Evolutionary conservation across 2,797 vertebrate species (phyloP).

Genomic region (Rachycentron canadum): DNA sequence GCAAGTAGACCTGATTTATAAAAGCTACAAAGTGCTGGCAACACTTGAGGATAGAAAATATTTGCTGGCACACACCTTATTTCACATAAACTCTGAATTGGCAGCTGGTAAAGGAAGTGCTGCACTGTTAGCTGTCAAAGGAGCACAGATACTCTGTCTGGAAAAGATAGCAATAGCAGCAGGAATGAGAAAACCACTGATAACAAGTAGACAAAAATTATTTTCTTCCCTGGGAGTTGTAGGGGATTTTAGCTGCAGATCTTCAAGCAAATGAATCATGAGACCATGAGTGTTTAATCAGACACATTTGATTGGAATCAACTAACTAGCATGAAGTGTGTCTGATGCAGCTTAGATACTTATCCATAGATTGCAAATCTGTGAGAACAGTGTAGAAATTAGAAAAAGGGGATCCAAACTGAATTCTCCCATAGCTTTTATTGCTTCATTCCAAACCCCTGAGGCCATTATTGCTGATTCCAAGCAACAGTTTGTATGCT

Average conservation of each 20-base stretch:
- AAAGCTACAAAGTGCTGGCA: constrained; percentile 45
- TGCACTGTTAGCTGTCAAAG: constrained; percentile 58
- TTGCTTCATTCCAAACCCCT: constrained; percentile 66
- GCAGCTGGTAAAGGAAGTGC: constrained; percentile 53
- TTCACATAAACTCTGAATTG: constrained; percentile 50
- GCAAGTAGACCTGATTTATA: constrained; percentile 33
- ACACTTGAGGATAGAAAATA: constrained; percentile 37
- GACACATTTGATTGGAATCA: constrained; percentile 43
- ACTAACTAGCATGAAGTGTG: constrained; percentile 25
- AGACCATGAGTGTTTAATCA: constrained; percentile 27
- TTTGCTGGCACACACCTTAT: constrained; percentile 48
- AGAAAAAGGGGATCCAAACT: constrained; percentile 46
- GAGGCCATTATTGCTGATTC: constrained; percentile 61
- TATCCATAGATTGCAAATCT: constrained; percentile 30
- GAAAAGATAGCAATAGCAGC: constrained; percentile 45
- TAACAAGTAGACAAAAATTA: constrained; percentile 44
- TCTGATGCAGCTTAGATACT: constrained; percentile 44
- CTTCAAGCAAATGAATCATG: constrained; percentile 36
- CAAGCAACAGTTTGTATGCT: constrained; percentile 68
- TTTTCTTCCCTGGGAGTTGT: constrained; percentile 30
- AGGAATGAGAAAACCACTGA: constrained; percentile 60
- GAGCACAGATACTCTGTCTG: constrained; percentile 31
- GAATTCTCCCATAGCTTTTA: constrained; percentile 66
- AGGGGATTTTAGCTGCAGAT: constrained; percentile 35
- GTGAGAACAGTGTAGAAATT: constrained; percentile 34